Base-by-base conservation (phyloP, 1,140 invertebrate genomes). In the Octopus sinensis region DNA sequence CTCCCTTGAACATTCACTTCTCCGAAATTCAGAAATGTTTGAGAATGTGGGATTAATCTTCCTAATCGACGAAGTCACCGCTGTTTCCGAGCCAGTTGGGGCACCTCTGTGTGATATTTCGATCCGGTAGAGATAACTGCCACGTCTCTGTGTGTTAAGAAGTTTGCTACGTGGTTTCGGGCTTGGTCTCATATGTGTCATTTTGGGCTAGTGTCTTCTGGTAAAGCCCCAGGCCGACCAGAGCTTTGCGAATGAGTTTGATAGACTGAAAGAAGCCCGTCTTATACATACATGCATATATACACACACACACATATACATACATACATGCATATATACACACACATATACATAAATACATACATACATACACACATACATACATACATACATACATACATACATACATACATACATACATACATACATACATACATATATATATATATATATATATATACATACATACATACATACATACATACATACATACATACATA, bases 361-460 rank as follows among this genome's bases (percentile, higher is more conserved):
- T 62, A 62, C 17, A 17, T 62, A 17, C 6, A 62, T 62, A 17
- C 17, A 62, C 17, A 62, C 6, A 62, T 62, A 62, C 56, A 62
- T 62, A 62, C 56, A 62, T 62, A 62, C 56, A 62, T 62, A 62
- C 56, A 62, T 62, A 62, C 56, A 62, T 62, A 62, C 17, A 62
- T 62, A 62, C 17, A 62, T 62, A 62, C 17, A 62, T 62, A 62
- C 17, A 62, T 62, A 62, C 17, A 62, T 62, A 62, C 17, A 62
- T 17, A 62, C 56, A 62, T 17, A 62, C 56, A 62, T 17, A 62
- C 56, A 62, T 17, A 62, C 17, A 62, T 62, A 62, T 62, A 7
- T 7, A 7, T 62, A 7, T 62, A 62, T 62, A 62, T 7, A 17
- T 7, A 7, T 7, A 62, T 62, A 62, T 62, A 62, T 17, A 62